phyloP scores from a whole-genome alignment of 2,113 vertebrate species.

The Verasper variegatus region DNA sequence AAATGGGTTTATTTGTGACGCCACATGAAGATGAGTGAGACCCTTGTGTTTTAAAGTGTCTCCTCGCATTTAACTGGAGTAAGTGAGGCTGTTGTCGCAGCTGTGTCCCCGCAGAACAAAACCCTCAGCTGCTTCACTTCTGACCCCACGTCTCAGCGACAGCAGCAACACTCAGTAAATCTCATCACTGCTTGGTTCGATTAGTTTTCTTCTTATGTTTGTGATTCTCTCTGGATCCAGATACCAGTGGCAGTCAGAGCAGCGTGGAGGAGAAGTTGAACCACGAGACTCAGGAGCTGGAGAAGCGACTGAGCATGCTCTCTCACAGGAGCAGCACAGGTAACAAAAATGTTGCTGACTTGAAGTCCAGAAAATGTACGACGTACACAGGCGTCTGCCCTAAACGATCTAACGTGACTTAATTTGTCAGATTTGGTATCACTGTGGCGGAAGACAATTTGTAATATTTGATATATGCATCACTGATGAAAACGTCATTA shows the following conservation, averaged over 20 bases:
- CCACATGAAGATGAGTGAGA: neutral
- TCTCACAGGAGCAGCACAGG: conserved; percentile 90
- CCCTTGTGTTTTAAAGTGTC: conserved; percentile 24
- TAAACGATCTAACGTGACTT: too few relatives aligned
- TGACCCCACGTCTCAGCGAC: conserved; percentile 5
- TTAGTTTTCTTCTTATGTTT: neutral
- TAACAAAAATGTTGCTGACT: conserved; percentile 47
- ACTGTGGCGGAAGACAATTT: too few relatives aligned
- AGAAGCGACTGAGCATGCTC: conserved; percentile 92
- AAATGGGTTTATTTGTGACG: neutral
- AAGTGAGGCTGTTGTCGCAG: conserved; percentile 44
- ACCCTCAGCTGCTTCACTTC: conserved; percentile 19
- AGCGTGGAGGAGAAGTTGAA: conserved; percentile 86
- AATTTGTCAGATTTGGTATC: too few relatives aligned
- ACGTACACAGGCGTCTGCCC: too few relatives aligned
- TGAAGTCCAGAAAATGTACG: neutral
- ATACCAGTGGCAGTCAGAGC: conserved; percentile 80
- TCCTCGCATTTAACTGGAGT: conserved; percentile 1
- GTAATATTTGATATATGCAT: conserved; percentile 2
- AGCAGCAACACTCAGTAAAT: neutral
- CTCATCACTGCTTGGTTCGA: neutral
- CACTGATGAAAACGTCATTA: conserved; percentile 19
- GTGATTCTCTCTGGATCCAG: conserved; percentile 62
- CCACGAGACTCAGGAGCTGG: conserved; percentile 91
- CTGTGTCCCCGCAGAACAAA: conserved; percentile 6